Evolutionary conservation across 1,140 invertebrate species (phyloP).

Genomic region (Triops longicaudatus): DNA sequence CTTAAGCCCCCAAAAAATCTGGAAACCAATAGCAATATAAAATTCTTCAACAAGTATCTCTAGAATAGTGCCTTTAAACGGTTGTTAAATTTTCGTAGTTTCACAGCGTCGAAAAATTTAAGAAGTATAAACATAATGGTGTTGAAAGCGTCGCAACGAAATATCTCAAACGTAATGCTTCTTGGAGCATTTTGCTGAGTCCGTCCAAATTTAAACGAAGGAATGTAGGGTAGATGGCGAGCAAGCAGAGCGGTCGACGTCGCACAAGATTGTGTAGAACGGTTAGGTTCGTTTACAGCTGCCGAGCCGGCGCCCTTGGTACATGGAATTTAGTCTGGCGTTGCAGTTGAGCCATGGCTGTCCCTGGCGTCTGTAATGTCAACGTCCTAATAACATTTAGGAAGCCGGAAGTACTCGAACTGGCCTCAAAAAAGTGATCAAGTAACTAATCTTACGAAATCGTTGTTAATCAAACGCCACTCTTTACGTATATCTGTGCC

Average conservation of each 20-base stretch:
- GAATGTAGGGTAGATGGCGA: conserved; percentile 9
- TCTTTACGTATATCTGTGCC: background rate
- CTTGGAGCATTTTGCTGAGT: background rate
- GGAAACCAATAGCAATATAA: background rate
- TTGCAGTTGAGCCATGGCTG: conserved; percentile 14
- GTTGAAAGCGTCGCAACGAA: background rate
- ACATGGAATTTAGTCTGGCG: background rate
- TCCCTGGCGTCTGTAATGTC: conserved; percentile 10
- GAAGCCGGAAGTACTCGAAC: background rate
- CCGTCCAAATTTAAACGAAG: background rate
- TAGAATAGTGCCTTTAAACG: background rate
- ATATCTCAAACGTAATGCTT: background rate
- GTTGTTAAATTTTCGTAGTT: too few relatives aligned
- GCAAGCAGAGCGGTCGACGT: background rate
- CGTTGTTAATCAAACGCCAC: background rate
- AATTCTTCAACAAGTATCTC: background rate
- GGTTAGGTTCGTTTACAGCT: conserved; percentile 1
- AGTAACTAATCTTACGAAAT: background rate
- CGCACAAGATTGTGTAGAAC: background rate
- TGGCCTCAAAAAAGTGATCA: background rate
- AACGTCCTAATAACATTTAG: conserved; percentile 4
- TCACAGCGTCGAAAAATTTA: too few relatives aligned
- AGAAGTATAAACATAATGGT: background rate
- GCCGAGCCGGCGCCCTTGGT: conserved; percentile 1
- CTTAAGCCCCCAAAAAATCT: background rate